Conservation (phyloP, 2,113 vertebrate species). For the Melozone crissalis region DNA sequence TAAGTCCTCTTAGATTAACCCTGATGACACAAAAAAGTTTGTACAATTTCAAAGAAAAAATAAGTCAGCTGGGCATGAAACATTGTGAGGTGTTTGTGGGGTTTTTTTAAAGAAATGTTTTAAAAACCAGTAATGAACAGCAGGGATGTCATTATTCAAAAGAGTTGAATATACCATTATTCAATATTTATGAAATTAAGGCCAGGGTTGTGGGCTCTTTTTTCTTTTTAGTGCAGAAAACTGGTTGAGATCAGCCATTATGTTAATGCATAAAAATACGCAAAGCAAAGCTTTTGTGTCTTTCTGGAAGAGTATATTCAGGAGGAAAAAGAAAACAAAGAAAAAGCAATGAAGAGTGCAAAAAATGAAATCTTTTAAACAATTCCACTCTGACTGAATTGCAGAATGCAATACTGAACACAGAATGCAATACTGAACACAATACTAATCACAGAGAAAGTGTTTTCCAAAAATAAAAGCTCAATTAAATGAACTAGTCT, state of each 20-base stretch:
- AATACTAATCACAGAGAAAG: background rate
- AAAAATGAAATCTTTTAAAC: background rate
- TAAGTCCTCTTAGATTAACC: background rate
- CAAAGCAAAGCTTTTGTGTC: background rate
- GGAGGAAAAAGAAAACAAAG: background rate
- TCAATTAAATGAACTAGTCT: background rate
- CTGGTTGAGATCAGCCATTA: background rate
- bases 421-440: too few relatives aligned
- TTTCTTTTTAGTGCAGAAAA: background rate
- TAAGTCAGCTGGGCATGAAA: background rate
- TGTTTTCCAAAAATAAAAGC: background rate
- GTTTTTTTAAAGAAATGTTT: rapidly evolving
- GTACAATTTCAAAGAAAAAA: background rate
- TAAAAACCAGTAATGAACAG: background rate
- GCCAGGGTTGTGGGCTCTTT: background rate
- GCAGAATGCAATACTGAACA: background rate
- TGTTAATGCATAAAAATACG: background rate
- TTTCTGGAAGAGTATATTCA: background rate
- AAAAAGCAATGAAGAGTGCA: background rate
- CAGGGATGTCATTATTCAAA: background rate
- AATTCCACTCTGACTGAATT: background rate
- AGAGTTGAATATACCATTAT: background rate
- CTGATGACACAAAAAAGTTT: background rate
- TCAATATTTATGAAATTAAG: background rate
- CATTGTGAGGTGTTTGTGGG: rapidly evolving